phyloP scores from a whole-genome alignment of 2,888 invertebrate genomes.

The Saturnia japonica region DNA sequence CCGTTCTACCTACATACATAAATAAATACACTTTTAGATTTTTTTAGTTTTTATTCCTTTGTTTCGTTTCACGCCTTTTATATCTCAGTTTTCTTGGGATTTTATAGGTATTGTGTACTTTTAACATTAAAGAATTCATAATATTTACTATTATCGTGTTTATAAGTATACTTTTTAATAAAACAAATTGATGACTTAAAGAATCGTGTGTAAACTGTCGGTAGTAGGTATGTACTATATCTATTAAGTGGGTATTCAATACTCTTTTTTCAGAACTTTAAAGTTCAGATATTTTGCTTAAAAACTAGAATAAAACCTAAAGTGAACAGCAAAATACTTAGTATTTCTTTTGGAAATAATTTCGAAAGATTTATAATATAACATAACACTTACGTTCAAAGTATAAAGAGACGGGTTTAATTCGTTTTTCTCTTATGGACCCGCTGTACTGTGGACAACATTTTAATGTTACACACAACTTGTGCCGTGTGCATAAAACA shows the following conservation, averaged over 20 bases:
- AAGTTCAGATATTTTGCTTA: too few relatives aligned
- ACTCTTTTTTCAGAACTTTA: too few relatives aligned
- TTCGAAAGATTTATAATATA: background rate
- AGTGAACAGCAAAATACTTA: too few relatives aligned
- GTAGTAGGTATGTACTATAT: too few relatives aligned
- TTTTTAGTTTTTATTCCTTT: slow-evolving; percentile 2
- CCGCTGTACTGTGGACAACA: slow-evolving; percentile 13
- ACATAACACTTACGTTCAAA: background rate
- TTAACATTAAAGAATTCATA: background rate
- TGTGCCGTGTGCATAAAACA: slow-evolving; percentile 67
- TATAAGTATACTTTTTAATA: background rate
- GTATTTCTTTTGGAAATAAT: too few relatives aligned
- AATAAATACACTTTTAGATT: slow-evolving; percentile 28
- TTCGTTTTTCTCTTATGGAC: background rate
- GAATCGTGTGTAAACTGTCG: background rate
- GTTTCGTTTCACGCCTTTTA: slow-evolving; percentile 7
- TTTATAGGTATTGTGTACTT: background rate
- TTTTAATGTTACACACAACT: slow-evolving; percentile 55
- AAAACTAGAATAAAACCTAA: too few relatives aligned
- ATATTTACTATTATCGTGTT: background rate
- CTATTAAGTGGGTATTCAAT: too few relatives aligned
- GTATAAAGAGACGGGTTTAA: background rate
- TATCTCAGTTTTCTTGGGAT: background rate
- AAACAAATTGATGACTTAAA: background rate
- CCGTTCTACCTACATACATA: slow-evolving; percentile 24